Evolutionary conservation across 2,113 vertebrate species (phyloP).

Genomic region (Mobula birostris): DNA sequence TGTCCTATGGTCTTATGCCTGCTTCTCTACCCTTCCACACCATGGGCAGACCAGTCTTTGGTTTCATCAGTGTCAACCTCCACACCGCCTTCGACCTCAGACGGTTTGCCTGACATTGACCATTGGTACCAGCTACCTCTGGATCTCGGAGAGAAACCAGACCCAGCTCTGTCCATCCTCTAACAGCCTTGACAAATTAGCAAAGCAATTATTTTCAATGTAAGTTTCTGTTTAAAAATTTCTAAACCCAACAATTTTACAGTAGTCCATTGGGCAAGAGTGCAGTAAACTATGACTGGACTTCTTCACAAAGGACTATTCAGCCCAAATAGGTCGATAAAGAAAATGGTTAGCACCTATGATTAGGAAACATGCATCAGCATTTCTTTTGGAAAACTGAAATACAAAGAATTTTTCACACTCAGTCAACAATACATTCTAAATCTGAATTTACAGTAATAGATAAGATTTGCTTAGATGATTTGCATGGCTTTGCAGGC

Average conservation of each 20-base stretch:
- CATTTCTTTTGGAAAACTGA: neutral
- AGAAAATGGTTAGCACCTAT: neutral
- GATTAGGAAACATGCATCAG: neutral
- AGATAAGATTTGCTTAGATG: neutral
- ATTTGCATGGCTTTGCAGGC: neutral
- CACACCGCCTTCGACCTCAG: no score
- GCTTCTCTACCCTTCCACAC: no score
- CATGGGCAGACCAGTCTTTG: no score
- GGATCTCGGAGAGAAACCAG: no score
- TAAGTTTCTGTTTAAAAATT: neutral
- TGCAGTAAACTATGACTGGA: neutral
- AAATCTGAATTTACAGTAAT: neutral
- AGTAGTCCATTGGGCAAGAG: neutral
- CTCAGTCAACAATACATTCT: neutral
- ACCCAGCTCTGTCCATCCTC: no score
- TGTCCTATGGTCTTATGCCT: no score
- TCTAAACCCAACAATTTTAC: neutral
- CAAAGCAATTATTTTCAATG: neutral
- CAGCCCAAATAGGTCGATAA: neutral
- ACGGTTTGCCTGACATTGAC: no score
- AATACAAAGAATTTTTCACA: neutral
- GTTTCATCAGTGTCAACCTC: no score
- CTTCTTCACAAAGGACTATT: neutral
- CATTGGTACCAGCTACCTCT: no score
- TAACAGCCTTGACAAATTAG: neutral